phyloP scores from a whole-genome alignment of 2,888 invertebrate species.

The Pachycephus smyrnensis region DNA sequence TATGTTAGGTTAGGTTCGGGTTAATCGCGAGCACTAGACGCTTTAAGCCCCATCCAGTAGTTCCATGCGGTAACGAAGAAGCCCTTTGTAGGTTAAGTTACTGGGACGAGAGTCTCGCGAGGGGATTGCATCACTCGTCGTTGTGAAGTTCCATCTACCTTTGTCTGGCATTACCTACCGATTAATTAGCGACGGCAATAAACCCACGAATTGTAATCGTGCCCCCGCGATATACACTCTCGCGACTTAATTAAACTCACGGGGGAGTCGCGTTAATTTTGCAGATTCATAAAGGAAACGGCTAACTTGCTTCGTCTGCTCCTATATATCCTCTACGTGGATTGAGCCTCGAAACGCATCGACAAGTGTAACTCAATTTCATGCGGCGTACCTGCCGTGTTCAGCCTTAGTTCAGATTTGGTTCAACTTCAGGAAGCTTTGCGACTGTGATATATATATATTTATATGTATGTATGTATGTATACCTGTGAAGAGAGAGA shows the following conservation, averaged over 20 bases:
- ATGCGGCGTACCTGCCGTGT: not conserved
- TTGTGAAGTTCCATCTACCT: not conserved
- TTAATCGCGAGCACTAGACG: not conserved
- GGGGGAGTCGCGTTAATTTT: not conserved
- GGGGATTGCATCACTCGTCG: not conserved
- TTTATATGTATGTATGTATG: no score
- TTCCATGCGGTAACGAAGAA: not conserved
- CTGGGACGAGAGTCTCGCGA: not conserved
- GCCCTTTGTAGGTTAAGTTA: not conserved
- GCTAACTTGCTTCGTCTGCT: not conserved
- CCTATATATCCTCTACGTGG: not conserved
- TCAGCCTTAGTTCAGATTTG: not conserved
- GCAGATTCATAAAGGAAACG: not conserved
- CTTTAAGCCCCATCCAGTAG: not conserved
- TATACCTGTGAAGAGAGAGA: not conserved
- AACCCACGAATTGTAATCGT: not conserved
- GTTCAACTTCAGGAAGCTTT: not conserved
- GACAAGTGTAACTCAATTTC: not conserved
- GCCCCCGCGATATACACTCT: not conserved
- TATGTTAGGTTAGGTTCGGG: not conserved
- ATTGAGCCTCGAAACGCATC: not conserved
- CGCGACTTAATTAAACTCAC: not conserved
- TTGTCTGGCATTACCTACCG: not conserved
- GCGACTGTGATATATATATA: not conserved
- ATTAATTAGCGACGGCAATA: not conserved